phyloP scores from a whole-genome alignment of 2,888 invertebrate species.

The Cryptocheilus praepositus region DNA sequence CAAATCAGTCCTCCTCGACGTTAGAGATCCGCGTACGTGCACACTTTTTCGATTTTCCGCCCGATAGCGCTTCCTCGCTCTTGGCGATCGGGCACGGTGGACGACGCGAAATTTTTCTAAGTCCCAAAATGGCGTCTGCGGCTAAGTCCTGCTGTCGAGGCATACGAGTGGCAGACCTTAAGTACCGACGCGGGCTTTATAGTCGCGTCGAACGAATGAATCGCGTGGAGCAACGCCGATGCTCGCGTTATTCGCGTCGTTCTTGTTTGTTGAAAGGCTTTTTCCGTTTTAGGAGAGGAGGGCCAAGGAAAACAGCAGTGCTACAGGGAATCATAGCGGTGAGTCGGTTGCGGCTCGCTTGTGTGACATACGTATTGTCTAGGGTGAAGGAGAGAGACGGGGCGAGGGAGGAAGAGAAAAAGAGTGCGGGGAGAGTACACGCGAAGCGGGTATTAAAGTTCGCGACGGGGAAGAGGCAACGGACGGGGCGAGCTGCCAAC shows the following conservation, averaged over 20 bases:
- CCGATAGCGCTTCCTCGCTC: constrained; percentile 73
- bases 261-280: neutral
- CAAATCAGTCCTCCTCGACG: constrained; percentile 26
- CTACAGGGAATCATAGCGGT: constrained; percentile 73
- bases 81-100: constrained; percentile 74
- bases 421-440: constrained; percentile 15
- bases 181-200: constrained; percentile 30
- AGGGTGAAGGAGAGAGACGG: constrained; percentile 3
- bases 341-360: constrained; percentile 50
- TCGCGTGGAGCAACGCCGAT: neutral
- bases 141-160: constrained; percentile 78
- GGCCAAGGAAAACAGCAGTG: constrained; percentile 72
- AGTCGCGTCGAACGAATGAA: neutral
- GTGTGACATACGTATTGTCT: constrained; percentile 31
- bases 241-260: neutral
- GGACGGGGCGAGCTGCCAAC: constrained; percentile 38
- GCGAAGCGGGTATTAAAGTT: constrained; percentile 17
- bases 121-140: constrained; percentile 93
- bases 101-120: constrained; percentile 81
- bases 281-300: constrained; percentile 69
- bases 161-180: constrained; percentile 40
- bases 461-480: constrained; percentile 21
- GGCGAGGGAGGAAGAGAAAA: constrained; percentile 23
- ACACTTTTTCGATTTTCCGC: constrained; percentile 43
- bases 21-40: constrained; percentile 45